Evolutionary conservation across 2,797 vertebrate species (phyloP), one percentile per base, ranked within the genome.

Genomic region (Sebastes hopkinsi): DNA sequence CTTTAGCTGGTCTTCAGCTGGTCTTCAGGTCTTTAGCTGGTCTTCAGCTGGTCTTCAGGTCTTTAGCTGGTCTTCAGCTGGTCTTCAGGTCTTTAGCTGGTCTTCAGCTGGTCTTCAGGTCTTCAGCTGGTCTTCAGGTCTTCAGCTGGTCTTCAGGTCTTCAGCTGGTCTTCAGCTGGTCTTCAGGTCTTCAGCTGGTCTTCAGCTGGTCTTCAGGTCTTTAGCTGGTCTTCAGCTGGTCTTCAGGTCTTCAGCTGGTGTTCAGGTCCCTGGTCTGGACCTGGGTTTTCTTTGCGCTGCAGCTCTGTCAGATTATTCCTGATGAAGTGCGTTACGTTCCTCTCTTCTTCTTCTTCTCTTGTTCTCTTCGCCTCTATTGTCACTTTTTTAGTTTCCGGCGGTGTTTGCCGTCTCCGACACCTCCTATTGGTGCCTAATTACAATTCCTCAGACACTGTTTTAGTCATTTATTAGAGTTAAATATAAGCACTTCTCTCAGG

Each of bases 381-480:
- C 38, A 32, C 79, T 55, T 2, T 13, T 66, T 79, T 50, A 58
- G 71, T 60, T 86, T 89, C 83, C 76, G 3, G 54, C 67, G 1
- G 77, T n/a, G 76, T 77, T 84, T 72, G 11, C 66, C 79, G 32
- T 30, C 80, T 77, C 52, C 34, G 8, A 87, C 87, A 88, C 84
- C 83, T 91, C 84, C 77, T 22, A 56, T 88, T 77, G 84, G 65
- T 71, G 73, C 78, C 60, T 94, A 90, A 89, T 91, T 92, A 36
- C 82, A 82, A 93, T 88, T 93, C 92, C 90, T 89, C 82, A 68
- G 91, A 86, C 87, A 73, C 91, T 88, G 89, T 88, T 93, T 92
- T 87, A 88, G 88, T 88, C 80, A 81, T 92, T 91, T 91, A 88
- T 88, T 86, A 83, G 74, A 82, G 86, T 94, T 92, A 91, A 93